These are phyloP conservation scores for Gryllus bimaculatus DNA, from an alignment of 1,140 invertebrate genomes.

Conservation along the genomic window DNA sequence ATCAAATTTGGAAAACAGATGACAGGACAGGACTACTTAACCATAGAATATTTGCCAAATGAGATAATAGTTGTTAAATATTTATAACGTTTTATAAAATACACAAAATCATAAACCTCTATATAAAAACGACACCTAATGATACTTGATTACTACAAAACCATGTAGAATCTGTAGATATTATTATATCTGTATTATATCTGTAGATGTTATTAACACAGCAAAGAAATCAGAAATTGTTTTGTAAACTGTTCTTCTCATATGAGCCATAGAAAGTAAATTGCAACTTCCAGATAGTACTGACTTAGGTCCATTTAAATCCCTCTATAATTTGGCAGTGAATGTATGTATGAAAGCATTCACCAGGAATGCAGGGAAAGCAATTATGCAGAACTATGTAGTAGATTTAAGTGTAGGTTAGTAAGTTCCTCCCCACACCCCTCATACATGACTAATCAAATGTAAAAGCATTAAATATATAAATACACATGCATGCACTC, in stretches of 20 bases:
- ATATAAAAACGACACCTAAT: slow-evolving; percentile 20
- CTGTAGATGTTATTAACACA: slow-evolving; percentile 14
- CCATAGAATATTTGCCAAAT: slow-evolving; percentile 27
- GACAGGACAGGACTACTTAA: slow-evolving; percentile 38
- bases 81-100: slow-evolving; percentile 19
- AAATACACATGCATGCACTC: too few relatives aligned
- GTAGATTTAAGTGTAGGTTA: slow-evolving; percentile 13
- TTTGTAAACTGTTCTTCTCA: slow-evolving; percentile 13
- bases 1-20: slow-evolving; percentile 34
- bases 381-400: slow-evolving; percentile 29
- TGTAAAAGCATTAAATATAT: too few relatives aligned
- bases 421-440: too few relatives aligned
- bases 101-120: slow-evolving; percentile 14
- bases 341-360: slow-evolving; percentile 26
- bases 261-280: neutral
- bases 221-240: slow-evolving; percentile 21
- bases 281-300: slow-evolving; percentile 11
- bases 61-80: slow-evolving; percentile 15
- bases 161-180: slow-evolving; percentile 16
- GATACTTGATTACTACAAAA: slow-evolving; percentile 26
- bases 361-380: slow-evolving; percentile 25
- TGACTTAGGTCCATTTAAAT: slow-evolving; percentile 33
- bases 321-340: slow-evolving; percentile 35
- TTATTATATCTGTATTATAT: slow-evolving; percentile 18
- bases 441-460: too few relatives aligned